Conservation (phyloP, 2,113 vertebrate genomes). For the Apus apus region DNA sequence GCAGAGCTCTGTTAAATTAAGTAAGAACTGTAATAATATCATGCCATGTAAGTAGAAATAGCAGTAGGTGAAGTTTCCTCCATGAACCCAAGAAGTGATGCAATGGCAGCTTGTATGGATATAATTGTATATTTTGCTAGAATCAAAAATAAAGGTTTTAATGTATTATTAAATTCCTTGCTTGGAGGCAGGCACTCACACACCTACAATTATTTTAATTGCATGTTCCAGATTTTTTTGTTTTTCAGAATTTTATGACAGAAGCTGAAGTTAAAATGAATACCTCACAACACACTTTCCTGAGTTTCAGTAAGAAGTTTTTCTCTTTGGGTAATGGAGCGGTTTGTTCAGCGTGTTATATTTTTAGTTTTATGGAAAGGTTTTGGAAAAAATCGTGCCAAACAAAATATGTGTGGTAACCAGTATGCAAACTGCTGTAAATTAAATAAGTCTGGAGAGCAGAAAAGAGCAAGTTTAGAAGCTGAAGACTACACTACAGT, state of each 20-base stretch:
- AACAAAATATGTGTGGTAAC: slow-evolving; percentile 45
- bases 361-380: slow-evolving; percentile 70
- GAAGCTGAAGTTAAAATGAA: slow-evolving; percentile 68
- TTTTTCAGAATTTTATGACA: slow-evolving; percentile 62
- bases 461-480: slow-evolving; percentile 12
- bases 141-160: slow-evolving; percentile 87
- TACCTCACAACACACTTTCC: slow-evolving; percentile 36
- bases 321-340: slow-evolving; percentile 34
- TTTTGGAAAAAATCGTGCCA: slow-evolving; percentile 45
- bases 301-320: slow-evolving; percentile 41
- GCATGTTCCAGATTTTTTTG: slow-evolving; percentile 84
- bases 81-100: slow-evolving; percentile 48
- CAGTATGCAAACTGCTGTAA: slow-evolving; percentile 42
- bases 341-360: slow-evolving; percentile 44
- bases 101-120: slow-evolving; percentile 73
- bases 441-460: slow-evolving; percentile 36
- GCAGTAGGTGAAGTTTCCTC: slow-evolving; percentile 62
- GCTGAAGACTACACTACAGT: background rate
- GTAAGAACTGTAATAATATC: slow-evolving; percentile 70
- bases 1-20: slow-evolving; percentile 69
- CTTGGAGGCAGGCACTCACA: slow-evolving; percentile 81
- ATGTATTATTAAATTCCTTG: slow-evolving; percentile 83
- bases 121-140: slow-evolving; percentile 87
- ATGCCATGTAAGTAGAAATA: slow-evolving; percentile 42
- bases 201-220: slow-evolving; percentile 88